These are phyloP conservation scores for Metallyticus violacea DNA, from an alignment of 2,888 invertebrate species.

Conservation along the genomic window DNA sequence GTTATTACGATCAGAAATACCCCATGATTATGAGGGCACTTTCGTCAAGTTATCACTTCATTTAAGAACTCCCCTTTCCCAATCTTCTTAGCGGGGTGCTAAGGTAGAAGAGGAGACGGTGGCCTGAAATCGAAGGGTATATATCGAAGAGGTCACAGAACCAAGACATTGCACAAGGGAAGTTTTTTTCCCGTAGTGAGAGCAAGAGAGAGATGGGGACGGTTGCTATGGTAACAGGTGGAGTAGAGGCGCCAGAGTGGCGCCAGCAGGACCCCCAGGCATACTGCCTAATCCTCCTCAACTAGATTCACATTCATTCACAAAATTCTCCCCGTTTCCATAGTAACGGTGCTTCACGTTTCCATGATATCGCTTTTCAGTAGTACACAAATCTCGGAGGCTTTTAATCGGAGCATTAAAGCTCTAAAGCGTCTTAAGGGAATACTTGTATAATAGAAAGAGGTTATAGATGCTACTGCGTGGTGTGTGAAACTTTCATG, in stretches of 20 bases:
- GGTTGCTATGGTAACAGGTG: slow-evolving; percentile 7
- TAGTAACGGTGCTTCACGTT: no score
- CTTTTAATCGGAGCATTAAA: no score
- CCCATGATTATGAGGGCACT: background rate
- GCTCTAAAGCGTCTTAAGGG: no score
- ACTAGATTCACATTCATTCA: background rate
- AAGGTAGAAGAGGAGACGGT: background rate
- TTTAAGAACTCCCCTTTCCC: no score
- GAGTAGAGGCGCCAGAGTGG: slow-evolving; percentile 6
- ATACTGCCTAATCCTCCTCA: background rate
- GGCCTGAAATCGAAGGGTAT: no score
- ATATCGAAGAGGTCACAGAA: background rate
- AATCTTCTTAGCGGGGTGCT: background rate
- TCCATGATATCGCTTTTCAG: background rate
- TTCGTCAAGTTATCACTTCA: background rate
- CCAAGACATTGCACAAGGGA: background rate
- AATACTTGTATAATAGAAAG: no score
- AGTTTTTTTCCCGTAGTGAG: background rate
- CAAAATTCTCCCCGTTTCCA: background rate
- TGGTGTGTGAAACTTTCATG: no score
- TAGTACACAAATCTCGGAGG: no score
- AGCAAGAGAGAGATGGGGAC: background rate
- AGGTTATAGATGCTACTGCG: no score
- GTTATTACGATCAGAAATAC: background rate
- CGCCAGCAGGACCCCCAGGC: background rate